These are phyloP conservation scores for Leptarthrus brevirostris DNA, from an alignment of 2,888 invertebrate genomes.

Conservation along the genomic window DNA sequence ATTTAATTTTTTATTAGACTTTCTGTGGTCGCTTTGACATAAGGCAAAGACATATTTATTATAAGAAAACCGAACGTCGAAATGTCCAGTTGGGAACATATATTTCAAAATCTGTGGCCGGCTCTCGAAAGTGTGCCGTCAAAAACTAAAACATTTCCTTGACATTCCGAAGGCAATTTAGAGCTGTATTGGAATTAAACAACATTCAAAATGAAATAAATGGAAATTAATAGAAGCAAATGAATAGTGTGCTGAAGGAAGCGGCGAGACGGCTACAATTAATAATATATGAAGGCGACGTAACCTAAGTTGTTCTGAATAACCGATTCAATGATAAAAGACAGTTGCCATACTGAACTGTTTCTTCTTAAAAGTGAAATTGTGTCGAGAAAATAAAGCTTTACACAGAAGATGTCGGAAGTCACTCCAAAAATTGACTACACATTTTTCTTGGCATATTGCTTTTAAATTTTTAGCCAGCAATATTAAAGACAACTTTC, in stretches of 20 bases:
- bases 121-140: background rate
- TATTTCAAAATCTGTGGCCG: constrained; percentile 32
- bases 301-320: background rate
- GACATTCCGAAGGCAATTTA: background rate
- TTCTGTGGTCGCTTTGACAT: too few species aligned
- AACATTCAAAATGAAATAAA: constrained; percentile 1
- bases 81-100: constrained; percentile 29
- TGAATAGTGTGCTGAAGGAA: constrained; percentile 18
- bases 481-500: too few species aligned
- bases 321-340: background rate
- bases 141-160: background rate
- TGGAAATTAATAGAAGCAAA: constrained; percentile 29
- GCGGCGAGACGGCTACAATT: constrained; percentile 24
- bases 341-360: background rate
- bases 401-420: background rate
- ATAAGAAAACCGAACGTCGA: constrained; percentile 1
- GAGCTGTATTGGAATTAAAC: background rate
- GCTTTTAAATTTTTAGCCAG: background rate
- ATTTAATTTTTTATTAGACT: too few species aligned
- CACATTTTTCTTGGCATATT: background rate
- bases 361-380: background rate
- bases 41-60: too few species aligned
- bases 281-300: constrained; percentile 35
- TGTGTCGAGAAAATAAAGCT: background rate
- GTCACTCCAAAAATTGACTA: background rate